These are phyloP conservation scores for Hippopotamus amphibius DNA, from an alignment of 2,113 vertebrate genomes.

Conservation along the genomic window DNA sequence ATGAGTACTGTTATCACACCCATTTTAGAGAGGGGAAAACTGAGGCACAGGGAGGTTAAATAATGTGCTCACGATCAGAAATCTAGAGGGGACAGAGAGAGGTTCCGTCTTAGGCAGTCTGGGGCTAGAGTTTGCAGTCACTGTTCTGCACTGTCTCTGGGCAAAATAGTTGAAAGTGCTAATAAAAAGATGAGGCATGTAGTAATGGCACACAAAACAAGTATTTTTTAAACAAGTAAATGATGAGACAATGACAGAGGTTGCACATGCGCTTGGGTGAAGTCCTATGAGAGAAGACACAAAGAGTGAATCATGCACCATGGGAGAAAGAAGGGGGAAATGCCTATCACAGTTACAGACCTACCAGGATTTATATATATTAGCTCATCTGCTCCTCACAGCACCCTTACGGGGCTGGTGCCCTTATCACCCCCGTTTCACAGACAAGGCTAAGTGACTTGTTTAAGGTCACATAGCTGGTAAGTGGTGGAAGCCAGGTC, in stretches of 20 bases:
- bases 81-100: background rate
- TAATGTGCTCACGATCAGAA: background rate
- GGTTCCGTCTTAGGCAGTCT: background rate
- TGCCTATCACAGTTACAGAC: background rate
- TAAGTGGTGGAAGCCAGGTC: background rate
- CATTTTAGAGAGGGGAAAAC: background rate
- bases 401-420: background rate
- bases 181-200: background rate
- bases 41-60: background rate
- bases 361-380: fast-evolving
- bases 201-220: background rate
- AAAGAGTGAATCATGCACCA: too few relatives aligned
- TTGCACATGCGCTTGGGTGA: background rate
- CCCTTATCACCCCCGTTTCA: too few relatives aligned
- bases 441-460: background rate
- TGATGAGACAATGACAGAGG: background rate
- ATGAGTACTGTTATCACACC: background rate
- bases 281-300: background rate
- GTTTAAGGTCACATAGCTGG: background rate
- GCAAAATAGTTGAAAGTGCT: background rate
- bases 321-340: background rate
- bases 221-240: background rate
- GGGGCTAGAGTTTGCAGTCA: background rate
- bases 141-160: background rate
- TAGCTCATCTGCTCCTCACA: background rate